Evolutionary conservation across 2,113 vertebrate species (phyloP), one percentile per base, ranked within the genome.

Genomic region (Gadus chalcogrammus): DNA sequence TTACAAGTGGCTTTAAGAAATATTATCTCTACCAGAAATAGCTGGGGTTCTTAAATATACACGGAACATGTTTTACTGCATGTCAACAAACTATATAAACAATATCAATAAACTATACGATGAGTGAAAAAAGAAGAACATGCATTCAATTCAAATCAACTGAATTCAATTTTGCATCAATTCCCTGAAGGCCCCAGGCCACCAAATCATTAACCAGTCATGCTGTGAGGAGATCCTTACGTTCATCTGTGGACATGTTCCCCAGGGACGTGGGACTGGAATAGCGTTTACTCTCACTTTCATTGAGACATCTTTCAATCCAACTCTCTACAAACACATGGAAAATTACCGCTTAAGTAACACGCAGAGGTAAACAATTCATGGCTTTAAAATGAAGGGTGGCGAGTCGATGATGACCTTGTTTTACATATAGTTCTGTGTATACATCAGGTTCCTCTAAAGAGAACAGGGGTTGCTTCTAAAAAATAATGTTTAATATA

Each of bases 261-360:
- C 96, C 96, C 92, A 99, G 90, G 85, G 97, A 97, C 55, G 95
- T 94, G 89, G 99, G 97, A 79, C 94, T 98, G 87, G 97, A 95
- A 83, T 96, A 98, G 61, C 96, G 93, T 82, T 98, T 99, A 89
- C 93, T 96, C 93, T 99, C 97, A 80, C 96, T 98, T 92, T 99
- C 97, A 72, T 90, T 99, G 91, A 99, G 96, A 90, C 97, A 99
- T 90, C 97, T 92, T 91, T 99, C 97, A 92, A 99, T 99, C 97
- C 97, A 99, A 86, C 97, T 99, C 93, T 99, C 97, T 99, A 89
- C 1, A 92, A 91, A 72, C 15, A 80, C 17, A 85, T 56, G 4
- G 66, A 27, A 35, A 24, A n/a, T 42, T 2, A 81, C 55, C 55
- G 53, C 16, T 55, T 28, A 76, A 11, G 5, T 52, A 20, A 35